phyloP scores from a whole-genome alignment of 2,888 invertebrate species.

The Harmothoe impar region DNA sequence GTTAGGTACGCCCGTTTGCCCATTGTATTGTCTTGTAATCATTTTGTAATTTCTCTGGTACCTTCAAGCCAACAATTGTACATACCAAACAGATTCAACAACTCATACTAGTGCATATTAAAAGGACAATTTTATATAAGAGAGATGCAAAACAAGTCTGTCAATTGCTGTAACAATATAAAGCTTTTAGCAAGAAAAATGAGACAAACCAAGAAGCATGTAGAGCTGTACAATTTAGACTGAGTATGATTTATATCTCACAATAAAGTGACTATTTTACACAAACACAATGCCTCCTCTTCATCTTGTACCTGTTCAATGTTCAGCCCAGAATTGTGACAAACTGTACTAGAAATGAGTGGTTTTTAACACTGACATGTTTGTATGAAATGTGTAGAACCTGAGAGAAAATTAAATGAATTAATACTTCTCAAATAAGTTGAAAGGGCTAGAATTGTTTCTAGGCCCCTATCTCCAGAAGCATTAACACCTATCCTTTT shows the following conservation, averaged over 20 bases:
- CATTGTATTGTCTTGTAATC: constrained; percentile 60
- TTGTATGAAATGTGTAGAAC: too few relatives aligned
- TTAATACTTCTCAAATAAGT: too few relatives aligned
- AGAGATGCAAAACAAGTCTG: constrained; percentile 44
- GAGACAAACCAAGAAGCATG: constrained; percentile 47
- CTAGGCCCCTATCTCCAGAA: too few relatives aligned
- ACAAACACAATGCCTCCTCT: not conserved
- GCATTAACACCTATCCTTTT: too few relatives aligned
- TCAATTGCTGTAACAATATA: constrained; percentile 51
- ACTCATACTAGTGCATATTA: constrained; percentile 57
- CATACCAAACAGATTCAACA: constrained; percentile 51
- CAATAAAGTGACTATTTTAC: constrained; percentile 65
- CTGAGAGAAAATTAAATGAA: too few relatives aligned
- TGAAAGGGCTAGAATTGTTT: too few relatives aligned
- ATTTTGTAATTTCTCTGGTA: constrained; percentile 60
- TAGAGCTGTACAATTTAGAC: constrained; percentile 61
- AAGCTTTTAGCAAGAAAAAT: constrained; percentile 60
- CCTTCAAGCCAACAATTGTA: constrained; percentile 60
- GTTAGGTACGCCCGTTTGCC: constrained; percentile 49
- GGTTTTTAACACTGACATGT: too few relatives aligned
- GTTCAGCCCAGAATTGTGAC: too few relatives aligned
- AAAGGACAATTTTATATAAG: constrained; percentile 40
- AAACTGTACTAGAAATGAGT: too few relatives aligned
- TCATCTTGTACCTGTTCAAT: too few relatives aligned
- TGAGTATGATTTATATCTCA: constrained; percentile 65